These are phyloP conservation scores for Petrocephalus zakoni DNA, from an alignment of 2,113 vertebrate genomes.

Conservation along the genomic window DNA sequence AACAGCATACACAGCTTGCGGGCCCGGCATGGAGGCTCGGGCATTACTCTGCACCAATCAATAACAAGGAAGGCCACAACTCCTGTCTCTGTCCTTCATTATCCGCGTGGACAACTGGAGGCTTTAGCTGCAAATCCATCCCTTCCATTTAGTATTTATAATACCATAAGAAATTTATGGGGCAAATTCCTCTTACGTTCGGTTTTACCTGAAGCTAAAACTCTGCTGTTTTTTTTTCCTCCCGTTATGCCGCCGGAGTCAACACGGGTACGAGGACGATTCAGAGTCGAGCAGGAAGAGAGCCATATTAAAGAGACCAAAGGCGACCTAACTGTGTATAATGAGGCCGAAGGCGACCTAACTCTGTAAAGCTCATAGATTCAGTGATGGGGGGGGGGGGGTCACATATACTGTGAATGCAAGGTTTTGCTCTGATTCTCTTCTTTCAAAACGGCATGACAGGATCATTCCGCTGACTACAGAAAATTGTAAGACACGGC, in stretches of 20 bases:
- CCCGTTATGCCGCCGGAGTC: background rate
- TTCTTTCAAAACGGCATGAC: background rate
- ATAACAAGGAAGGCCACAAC: background rate
- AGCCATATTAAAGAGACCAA: background rate
- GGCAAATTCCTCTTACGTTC: background rate
- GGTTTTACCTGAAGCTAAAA: background rate
- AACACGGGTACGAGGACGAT: background rate
- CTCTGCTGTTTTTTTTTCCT: background rate
- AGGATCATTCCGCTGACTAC: background rate
- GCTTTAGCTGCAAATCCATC: background rate
- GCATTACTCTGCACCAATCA: background rate
- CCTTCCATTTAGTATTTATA: conserved; percentile 6
- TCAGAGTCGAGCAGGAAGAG: background rate
- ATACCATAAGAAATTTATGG: background rate
- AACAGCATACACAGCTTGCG: conserved; percentile 32
- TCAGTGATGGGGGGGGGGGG: background rate
- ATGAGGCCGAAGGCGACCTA: background rate
- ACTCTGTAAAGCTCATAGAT: background rate
- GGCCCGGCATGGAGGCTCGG: background rate
- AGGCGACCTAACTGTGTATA: background rate
- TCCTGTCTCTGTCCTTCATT: background rate
- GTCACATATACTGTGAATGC: background rate
- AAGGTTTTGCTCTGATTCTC: background rate
- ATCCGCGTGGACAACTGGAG: background rate
- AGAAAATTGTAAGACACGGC: background rate